These are phyloP conservation scores for Pemphredon lugubris DNA, from an alignment of 2,888 invertebrate species.

Conservation along the genomic window DNA sequence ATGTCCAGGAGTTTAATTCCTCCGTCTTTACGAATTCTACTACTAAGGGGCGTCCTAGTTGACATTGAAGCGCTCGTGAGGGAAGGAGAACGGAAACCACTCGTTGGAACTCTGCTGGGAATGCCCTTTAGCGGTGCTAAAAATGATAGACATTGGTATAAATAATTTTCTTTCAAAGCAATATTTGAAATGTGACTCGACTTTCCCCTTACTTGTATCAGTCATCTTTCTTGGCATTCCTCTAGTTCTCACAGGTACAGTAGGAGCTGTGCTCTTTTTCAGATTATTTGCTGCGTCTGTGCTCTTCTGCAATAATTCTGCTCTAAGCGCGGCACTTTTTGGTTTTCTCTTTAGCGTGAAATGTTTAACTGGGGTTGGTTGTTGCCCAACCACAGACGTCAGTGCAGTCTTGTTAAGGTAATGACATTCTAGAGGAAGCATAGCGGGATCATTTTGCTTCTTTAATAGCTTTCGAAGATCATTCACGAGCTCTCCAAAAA, in stretches of 20 bases:
- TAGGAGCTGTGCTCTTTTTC: constrained; percentile 93
- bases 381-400: constrained; percentile 91
- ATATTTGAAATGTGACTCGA: constrained; percentile 6
- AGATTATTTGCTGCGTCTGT: constrained; percentile 93
- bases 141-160: constrained; percentile 23
- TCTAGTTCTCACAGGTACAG: constrained; percentile 87
- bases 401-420: constrained; percentile 97
- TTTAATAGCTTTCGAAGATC: constrained; percentile 91
- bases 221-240: constrained; percentile 96
- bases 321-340: constrained; percentile 94
- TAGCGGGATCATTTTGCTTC: constrained; percentile 91
- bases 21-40: constrained; percentile 87
- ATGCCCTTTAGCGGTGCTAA: constrained; percentile 95
- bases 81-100: constrained; percentile 84
- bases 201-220: constrained; percentile 88
- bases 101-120: constrained; percentile 89
- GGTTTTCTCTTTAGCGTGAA: constrained; percentile 96
- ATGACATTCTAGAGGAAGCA: constrained; percentile 97
- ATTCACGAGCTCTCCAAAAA: constrained; percentile 94
- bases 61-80: constrained; percentile 82
- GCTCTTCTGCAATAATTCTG: constrained; percentile 95
- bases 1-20: constrained; percentile 97
- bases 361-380: constrained; percentile 93
- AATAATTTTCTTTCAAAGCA: background rate
- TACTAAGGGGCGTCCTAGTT: constrained; percentile 85